Evolutionary conservation across 92 coral and sea anemone species (phyloP).

Genomic region (Porites evermanni): DNA sequence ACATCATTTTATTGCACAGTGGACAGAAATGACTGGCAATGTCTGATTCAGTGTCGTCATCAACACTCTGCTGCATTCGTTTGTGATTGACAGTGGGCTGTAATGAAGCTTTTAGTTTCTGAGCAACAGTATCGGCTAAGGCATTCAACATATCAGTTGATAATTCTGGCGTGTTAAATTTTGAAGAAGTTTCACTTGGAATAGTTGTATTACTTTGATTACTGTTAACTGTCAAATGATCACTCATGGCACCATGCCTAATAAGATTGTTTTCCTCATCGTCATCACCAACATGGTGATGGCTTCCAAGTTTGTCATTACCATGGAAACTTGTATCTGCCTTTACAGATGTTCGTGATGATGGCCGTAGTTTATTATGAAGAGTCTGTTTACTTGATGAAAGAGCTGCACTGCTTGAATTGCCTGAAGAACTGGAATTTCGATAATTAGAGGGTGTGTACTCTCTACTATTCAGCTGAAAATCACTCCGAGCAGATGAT

Average conservation of each 20-base stretch:
- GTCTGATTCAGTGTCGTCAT: conserved; percentile 50
- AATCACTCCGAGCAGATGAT: conserved; percentile 8
- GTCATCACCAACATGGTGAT: conserved; percentile 20
- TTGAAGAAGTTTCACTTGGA: conserved; percentile 1
- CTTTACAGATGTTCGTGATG: conserved; percentile 26
- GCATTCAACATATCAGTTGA: conserved; percentile 83
- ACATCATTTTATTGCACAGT: conserved; percentile 86
- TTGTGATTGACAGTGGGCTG: conserved; percentile 41
- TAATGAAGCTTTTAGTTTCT: conserved; percentile 67
- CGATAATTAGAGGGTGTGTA: conserved; percentile 73
- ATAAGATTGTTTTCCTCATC: not conserved
- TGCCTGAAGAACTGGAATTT: not conserved
- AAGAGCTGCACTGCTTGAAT: not conserved
- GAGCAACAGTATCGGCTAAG: conserved; percentile 89
- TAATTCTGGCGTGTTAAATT: conserved; percentile 36
- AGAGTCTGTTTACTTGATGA: conserved; percentile 30
- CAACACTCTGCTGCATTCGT: conserved; percentile 11
- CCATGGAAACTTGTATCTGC: conserved; percentile 17
- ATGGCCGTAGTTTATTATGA: conserved; percentile 47
- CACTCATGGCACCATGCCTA: not conserved
- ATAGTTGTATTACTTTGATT: not conserved
- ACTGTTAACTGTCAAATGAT: not conserved
- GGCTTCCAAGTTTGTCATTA: conserved; percentile 24
- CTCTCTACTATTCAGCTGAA: conserved; percentile 34
- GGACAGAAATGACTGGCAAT: conserved; percentile 92